A percentile compares a stretch with the other conserved stretches of the same genome.
Evolutionary conservation across 37 sponge, comb jelly and placozoan genomes (phyloP).

Genomic region (Oopsacas minuta): DNA sequence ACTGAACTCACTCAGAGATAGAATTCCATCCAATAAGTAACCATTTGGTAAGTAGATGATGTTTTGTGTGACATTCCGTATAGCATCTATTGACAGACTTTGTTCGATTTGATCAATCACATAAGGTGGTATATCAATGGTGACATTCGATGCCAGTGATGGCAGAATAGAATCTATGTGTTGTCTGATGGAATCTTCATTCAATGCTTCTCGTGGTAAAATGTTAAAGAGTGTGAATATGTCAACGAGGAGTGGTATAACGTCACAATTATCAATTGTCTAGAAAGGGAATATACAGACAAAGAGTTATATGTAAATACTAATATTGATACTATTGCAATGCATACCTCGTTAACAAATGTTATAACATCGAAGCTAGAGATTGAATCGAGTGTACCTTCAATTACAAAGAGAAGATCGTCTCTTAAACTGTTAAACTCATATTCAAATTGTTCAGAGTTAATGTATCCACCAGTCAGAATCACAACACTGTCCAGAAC

Average conservation of each 20-base stretch:
- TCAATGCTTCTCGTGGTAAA: too few relatives aligned
- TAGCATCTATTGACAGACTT: neutral
- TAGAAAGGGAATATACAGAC: neutral
- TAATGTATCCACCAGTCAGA: neutral
- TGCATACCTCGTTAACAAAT: neutral
- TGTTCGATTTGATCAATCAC: neutral
- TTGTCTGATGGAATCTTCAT: too few relatives aligned
- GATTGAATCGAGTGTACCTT: neutral
- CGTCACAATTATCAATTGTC: neutral
- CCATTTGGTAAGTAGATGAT: neutral
- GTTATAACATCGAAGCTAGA: neutral
- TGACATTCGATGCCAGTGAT: neutral
- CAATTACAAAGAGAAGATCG: neutral
- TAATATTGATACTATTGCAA: neutral
- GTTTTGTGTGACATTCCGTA: neutral
- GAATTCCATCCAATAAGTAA: neutral
- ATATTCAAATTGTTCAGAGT: neutral
- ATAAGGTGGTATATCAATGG: neutral
- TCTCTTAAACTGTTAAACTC: neutral
- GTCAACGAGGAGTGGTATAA: neutral
- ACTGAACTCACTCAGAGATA: neutral
- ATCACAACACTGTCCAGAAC: neutral
- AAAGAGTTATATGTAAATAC: neutral
- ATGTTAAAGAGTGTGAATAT: too few relatives aligned
- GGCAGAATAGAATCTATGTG: neutral